Conservation (phyloP, 2,888 invertebrate genomes). For the Campoplex capitator region DNA sequence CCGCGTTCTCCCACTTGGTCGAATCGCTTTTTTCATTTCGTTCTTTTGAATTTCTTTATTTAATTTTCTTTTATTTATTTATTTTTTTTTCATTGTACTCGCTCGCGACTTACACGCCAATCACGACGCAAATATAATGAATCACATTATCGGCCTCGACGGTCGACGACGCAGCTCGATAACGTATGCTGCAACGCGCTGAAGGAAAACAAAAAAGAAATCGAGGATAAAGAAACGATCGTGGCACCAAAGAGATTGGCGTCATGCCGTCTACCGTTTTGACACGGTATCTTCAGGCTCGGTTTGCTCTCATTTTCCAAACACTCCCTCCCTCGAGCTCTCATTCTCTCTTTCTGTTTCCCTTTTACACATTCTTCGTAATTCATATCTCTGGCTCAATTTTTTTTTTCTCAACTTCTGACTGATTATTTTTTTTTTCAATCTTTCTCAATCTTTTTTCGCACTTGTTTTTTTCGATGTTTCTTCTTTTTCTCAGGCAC, state of each 20-base stretch:
- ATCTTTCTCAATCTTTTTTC: conserved; percentile 27
- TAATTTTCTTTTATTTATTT: background rate
- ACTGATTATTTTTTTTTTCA: background rate
- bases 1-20: background rate
- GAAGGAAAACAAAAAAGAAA: conserved; percentile 66
- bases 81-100: conserved; percentile 32
- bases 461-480: background rate
- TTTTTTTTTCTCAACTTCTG: background rate
- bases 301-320: conserved; percentile 17
- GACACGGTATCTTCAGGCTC: conserved; percentile 39
- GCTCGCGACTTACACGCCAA: conserved; percentile 64
- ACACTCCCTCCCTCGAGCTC: conserved; percentile 18
- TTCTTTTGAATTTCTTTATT: too few relatives aligned
- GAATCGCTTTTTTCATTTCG: background rate
- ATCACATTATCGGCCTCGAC: conserved; percentile 76
- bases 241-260: conserved; percentile 78
- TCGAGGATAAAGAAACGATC: conserved; percentile 34
- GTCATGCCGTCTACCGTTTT: conserved; percentile 81
- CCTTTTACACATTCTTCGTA: conserved; percentile 11
- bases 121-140: conserved; percentile 74
- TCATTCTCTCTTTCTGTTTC: background rate
- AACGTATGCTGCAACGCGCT: conserved; percentile 53
- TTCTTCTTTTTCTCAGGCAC: conserved; percentile 56
- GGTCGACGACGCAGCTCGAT: conserved; percentile 66
- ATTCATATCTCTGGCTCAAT: background rate